These are phyloP conservation scores for Tapera naevia DNA, from an alignment of 2,797 vertebrate species.

Conservation along the genomic window DNA sequence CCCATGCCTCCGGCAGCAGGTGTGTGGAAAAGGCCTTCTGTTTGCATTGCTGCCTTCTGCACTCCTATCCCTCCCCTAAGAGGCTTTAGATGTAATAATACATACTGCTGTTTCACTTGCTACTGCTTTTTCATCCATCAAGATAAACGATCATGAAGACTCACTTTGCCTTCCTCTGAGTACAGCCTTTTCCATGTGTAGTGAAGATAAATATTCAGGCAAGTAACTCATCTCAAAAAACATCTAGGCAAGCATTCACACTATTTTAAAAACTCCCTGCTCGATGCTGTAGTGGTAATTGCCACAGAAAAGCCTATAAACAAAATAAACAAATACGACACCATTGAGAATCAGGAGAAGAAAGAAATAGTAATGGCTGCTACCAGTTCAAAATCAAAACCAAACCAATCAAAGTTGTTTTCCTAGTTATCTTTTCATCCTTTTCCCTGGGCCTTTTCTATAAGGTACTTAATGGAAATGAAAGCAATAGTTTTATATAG, in stretches of 20 bases:
- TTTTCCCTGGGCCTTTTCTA: constrained; percentile 13
- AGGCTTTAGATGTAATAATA: background rate
- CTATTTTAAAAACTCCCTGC: background rate
- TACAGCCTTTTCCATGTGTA: background rate
- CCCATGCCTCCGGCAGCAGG: background rate
- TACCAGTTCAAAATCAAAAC: background rate
- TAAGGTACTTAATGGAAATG: constrained; percentile 19
- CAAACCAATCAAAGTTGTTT: background rate
- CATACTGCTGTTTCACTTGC: background rate
- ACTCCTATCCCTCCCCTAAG: background rate
- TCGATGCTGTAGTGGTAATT: background rate
- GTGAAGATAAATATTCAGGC: constrained; percentile 9
- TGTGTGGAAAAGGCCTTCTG: background rate
- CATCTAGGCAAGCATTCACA: background rate
- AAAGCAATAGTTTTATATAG: constrained; percentile 8
- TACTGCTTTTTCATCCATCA: background rate
- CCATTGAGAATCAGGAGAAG: background rate
- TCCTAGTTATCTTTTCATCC: background rate
- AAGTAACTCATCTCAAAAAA: background rate
- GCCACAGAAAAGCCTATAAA: background rate
- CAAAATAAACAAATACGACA: background rate
- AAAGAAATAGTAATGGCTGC: background rate
- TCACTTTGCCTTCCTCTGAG: background rate
- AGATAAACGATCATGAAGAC: background rate
- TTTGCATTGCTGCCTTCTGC: background rate